Percentiles rank a stretch among this genome's conserved stretches.
phyloP scores from a whole-genome alignment of 1,140 invertebrate genomes.

The Octopus sinensis region DNA sequence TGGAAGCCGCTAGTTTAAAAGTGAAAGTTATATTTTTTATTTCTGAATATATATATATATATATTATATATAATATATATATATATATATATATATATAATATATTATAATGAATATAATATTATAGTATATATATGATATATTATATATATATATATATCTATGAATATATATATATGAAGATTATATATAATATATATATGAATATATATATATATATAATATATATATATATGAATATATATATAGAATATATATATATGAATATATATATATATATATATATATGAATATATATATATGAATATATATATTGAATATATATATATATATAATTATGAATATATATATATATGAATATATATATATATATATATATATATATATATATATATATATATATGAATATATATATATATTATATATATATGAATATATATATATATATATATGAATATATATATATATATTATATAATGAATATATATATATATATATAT shows the following conservation, averaged over 20 bases:
- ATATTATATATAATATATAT: neutral
- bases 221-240: neutral
- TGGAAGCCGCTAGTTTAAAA: too few species aligned
- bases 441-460: neutral
- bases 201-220: neutral
- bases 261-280: neutral
- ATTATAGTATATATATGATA: neutral
- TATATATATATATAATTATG: neutral
- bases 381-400: neutral
- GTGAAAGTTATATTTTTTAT: too few species aligned
- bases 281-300: neutral
- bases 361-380: neutral
- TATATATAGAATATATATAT: neutral
- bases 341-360: neutral
- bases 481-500: conserved; percentile 18
- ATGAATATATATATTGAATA: neutral
- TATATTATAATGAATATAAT: too few species aligned
- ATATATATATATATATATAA: neutral
- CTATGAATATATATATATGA: neutral
- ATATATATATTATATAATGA: neutral
- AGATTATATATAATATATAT: neutral
- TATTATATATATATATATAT: neutral
- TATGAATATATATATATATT: neutral
- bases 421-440: neutral
- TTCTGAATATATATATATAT: neutral